Evolutionary conservation across 2,113 vertebrate genomes (phyloP), one percentile per base, ranked within the genome.

Genomic region (Lipotes vexillifer): DNA sequence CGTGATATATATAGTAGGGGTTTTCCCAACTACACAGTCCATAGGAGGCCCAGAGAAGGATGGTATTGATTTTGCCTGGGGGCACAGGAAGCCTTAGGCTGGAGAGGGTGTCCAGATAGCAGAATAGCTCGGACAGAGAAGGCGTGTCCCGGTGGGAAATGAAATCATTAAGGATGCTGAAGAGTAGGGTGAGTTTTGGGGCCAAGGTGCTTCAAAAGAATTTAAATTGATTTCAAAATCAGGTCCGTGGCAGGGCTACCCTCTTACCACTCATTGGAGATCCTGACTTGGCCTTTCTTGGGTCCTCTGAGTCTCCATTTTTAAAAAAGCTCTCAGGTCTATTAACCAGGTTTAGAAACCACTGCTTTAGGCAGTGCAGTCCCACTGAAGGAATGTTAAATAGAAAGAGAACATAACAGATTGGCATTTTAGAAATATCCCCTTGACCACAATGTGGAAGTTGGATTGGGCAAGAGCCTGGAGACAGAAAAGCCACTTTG

Each of bases 91-190:
- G 6, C 29, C 38, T 41, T 63, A 20, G 6, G 25, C 8, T 49
- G 38, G 63, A 63, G 38, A 68, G 14, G 20, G 14, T 4, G 0
- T 55, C 36, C 20, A 61, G 57, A 17, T 0, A 38, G 46, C 63
- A 38, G 33, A 10, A 20, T 15, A 6, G 12, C 29, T 55, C 38
- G 2, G 74, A 29, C 41, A 20, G 49, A 80, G 68, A 57, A 12
- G 2, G 11, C 7, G 25, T 2, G 25, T 5, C 14, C 7, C 17
- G 8, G 1, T 0, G 8, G 25, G 29, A 36, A 33, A 55, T 2
- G 27, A 81, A 69, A 44, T 57, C 38, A 23, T 15, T 69, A 8
- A 23, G n/a, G 21, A 31, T 23, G 25, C 41, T 33, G 5, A 68
- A 68, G 46, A 36, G 49, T 20, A 74, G 57, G 25, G 9, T 21